A percentile compares a stretch with the other conserved stretches of the same genome.
phyloP scores from a whole-genome alignment of 2,888 invertebrate species.

The Sycophila texana region DNA sequence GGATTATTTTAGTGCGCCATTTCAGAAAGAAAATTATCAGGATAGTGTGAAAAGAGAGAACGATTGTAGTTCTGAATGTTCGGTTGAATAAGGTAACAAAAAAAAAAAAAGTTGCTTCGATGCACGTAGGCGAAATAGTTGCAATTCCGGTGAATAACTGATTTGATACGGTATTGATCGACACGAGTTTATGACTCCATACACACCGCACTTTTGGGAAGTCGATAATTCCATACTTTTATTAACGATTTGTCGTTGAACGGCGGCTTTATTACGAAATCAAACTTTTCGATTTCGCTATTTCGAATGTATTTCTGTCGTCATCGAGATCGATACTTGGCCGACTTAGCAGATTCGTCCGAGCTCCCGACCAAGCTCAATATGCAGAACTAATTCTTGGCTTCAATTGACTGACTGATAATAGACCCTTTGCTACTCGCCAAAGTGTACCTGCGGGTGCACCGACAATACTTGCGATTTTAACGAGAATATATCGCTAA shows the following conservation, averaged over 20 bases:
- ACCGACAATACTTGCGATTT: neutral
- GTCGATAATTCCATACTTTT: constrained; percentile 38
- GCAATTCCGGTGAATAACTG: neutral
- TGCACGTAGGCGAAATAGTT: too few relatives aligned
- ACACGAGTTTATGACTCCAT: neutral
- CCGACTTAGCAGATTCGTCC: constrained; percentile 9
- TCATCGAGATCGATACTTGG: constrained; percentile 31
- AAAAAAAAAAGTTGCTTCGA: too few relatives aligned
- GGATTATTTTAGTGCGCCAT: too few relatives aligned
- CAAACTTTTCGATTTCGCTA: constrained; percentile 25
- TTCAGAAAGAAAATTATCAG: too few relatives aligned
- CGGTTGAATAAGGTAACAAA: too few relatives aligned
- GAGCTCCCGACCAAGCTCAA: constrained; percentile 25
- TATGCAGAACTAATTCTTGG: constrained; percentile 26
- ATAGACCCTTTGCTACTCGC: constrained; percentile 23
- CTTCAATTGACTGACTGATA: constrained; percentile 21
- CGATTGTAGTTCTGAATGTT: too few relatives aligned
- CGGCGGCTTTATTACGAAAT: constrained; percentile 2
- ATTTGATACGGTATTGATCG: constrained; percentile 5
- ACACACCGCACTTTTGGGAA: neutral
- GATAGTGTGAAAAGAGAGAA: too few relatives aligned
- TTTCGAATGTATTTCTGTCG: constrained; percentile 18
- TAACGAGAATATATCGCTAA: neutral
- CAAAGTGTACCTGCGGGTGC: neutral
- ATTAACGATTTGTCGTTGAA: constrained; percentile 13